Evolutionary conservation across 2,113 vertebrate species (phyloP), one percentile per base, ranked within the genome.

Genomic region (Phoenicopterus ruber): DNA sequence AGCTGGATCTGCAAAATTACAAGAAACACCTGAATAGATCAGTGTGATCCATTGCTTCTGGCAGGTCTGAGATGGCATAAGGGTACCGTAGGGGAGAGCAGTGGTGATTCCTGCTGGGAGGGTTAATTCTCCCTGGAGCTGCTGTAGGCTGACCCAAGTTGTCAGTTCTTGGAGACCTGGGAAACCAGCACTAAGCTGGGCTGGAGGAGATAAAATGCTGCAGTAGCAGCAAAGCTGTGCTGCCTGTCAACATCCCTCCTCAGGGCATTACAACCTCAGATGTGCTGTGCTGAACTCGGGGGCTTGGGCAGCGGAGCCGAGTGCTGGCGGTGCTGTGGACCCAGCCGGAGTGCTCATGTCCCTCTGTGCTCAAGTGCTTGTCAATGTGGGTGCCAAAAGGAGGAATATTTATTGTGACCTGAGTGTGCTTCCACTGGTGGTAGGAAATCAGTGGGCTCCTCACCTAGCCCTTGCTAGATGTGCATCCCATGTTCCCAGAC

Each of bases 231-330:
- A 57, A 20, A 82, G 18, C 63, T 65, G 38, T 38, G 29, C 42
- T 80, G n/a, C 22, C 38, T 54, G 50, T 36, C 52, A 58, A 47
- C 44, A 40, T 12, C 19, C 25, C 25, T 34, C 28, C 24, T 34
- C 0, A 1, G 18, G 9, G 20, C 9, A 3, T 66, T 76, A 32
- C 12, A 32, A 2, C 17, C 9, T 9, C 15, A 44, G 52, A 8
- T 0, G 4, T 4, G 1, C 31, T 11, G 31, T 1, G 0, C 44
- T 2, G 3, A 17, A 6, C 22, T 7, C 2, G 0, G 34, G 59
- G n/a, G 18, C 55, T 81, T 0, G 0, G 17, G 24, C 78, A 66
- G 49, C 0, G 1, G 46, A 58, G 78, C 25, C 0, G 1, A 13
- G 32, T 18, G 21, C 49, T 44, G 29, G 26, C 65, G 54, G 34